Evolutionary conservation across 2,888 invertebrate genomes (phyloP).

Genomic region (Biston stratarius): DNA sequence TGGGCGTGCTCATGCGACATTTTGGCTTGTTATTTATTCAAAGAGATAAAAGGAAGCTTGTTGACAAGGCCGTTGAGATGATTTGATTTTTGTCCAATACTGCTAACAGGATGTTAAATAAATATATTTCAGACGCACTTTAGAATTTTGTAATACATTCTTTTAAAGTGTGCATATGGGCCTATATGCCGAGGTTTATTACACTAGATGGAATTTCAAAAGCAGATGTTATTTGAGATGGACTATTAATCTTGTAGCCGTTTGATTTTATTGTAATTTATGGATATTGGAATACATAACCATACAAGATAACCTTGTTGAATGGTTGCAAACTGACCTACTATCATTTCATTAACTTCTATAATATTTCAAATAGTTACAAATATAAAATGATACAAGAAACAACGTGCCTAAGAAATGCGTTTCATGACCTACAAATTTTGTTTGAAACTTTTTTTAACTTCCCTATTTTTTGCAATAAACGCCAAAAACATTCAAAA

Average conservation of each 20-base stretch:
- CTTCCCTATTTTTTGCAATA: too few species aligned
- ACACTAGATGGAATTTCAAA: conserved; percentile 11
- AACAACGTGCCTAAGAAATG: not conserved
- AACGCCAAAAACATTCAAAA: too few species aligned
- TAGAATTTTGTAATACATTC: not conserved
- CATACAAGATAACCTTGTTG: conserved; percentile 28
- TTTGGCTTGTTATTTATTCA: conserved; percentile 24
- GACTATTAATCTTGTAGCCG: conserved; percentile 22
- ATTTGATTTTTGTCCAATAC: conserved; percentile 13
- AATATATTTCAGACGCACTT: not conserved
- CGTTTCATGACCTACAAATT: too few species aligned
- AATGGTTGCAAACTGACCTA: conserved; percentile 31
- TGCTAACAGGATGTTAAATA: conserved; percentile 20
- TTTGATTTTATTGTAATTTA: conserved; percentile 35
- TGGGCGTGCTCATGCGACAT: conserved; percentile 23
- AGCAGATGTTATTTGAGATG: conserved; percentile 28
- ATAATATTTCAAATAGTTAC: not conserved
- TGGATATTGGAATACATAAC: conserved; percentile 25
- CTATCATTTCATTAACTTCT: conserved; percentile 29
- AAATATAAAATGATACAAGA: not conserved
- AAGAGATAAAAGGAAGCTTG: conserved; percentile 28
- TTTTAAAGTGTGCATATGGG: conserved; percentile 30
- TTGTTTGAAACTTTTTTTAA: too few species aligned
- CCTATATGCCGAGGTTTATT: conserved; percentile 29
- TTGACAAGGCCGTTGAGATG: conserved; percentile 29